These are phyloP conservation scores for Caiman crocodilus DNA, from an alignment of 2,797 vertebrate genomes.

Conservation along the genomic window DNA sequence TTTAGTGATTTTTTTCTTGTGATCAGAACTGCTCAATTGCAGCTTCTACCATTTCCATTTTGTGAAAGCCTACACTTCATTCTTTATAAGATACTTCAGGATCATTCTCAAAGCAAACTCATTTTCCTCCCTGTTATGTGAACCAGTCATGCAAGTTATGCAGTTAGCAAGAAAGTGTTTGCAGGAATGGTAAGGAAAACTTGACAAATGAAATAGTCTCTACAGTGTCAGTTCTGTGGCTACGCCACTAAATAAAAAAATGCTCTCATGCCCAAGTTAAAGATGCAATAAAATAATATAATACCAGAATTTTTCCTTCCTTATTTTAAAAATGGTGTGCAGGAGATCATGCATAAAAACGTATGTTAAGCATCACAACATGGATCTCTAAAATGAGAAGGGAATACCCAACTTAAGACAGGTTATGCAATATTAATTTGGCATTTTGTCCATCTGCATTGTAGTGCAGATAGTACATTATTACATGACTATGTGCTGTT, in stretches of 20 bases:
- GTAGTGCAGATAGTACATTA: not conserved
- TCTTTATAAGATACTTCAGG: slow-evolving; percentile 42
- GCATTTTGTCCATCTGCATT: not conserved
- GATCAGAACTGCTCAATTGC: slow-evolving; percentile 11
- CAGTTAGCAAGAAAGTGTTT: slow-evolving; percentile 58
- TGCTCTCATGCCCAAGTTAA: slow-evolving; percentile 11
- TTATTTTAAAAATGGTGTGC: not conserved
- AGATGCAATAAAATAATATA: slow-evolving; percentile 33
- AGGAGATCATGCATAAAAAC: not conserved
- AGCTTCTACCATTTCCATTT: slow-evolving; percentile 1
- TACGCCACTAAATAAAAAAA: slow-evolving; percentile 38
- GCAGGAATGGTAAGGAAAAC: slow-evolving; percentile 18
- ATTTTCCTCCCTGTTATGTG: slow-evolving; percentile 44
- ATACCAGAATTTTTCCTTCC: not conserved
- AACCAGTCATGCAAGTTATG: slow-evolving; percentile 49
- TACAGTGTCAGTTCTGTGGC: slow-evolving; percentile 20
- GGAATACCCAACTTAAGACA: not conserved
- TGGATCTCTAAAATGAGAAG: not conserved
- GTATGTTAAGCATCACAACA: not conserved
- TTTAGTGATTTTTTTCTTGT: slow-evolving; percentile 25
- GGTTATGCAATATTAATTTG: not conserved
- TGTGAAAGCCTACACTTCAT: slow-evolving; percentile 11
- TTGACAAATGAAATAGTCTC: slow-evolving; percentile 7
- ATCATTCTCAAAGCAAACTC: slow-evolving; percentile 44
- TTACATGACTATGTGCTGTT: slow-evolving; percentile 37